Evolutionary conservation across 2,797 vertebrate species (phyloP), one percentile per base, ranked within the genome.

Genomic region (Sebastes minor): DNA sequence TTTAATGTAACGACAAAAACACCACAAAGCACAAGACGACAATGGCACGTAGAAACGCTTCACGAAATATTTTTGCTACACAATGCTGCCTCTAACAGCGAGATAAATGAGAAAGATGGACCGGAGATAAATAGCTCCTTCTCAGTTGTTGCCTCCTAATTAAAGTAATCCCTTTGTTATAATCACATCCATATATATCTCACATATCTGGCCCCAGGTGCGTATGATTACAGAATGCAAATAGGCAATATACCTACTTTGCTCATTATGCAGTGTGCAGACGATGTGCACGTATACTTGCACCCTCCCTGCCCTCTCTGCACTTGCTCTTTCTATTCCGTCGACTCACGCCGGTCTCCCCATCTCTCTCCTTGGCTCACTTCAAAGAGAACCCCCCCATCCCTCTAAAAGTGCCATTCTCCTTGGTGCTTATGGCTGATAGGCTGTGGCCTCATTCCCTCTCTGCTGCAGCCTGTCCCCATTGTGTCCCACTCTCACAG

Each of bases 381-480:
- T 93, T 92, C 91, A 92, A 92, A 93, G 90, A 84, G 84, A 89
- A 64, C 70, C 16, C 27, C 27, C 74, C 87, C 88, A 69, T 84
- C 87, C 85, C 83, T 86, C 85, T 86, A 78, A 87, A 92, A 92
- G 87, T 90, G 89, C 90, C 93, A 88, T 92, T 92, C 92, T 94
- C 90, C 92, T 89, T 93, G 92, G 90, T 91, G 92, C 93, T 94
- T 94, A 92, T 89, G 86, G 91, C 91, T 92, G 91, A 94, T 92
- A 90, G 92, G 90, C 93, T 91, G 90, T 92, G 92, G 92, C 94
- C 94, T 94, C 91, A 91, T 94, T 94, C 94, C 90, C 92, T 91
- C 90, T 92, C 91, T 73, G 67, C 89, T 84, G 91, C 93, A 89
- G 92, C 92, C 85, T 88, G 92, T 93, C 91, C 92, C 91, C 92